phyloP scores from a whole-genome alignment of 2,113 vertebrate genomes.

The Microtus pennsylvanicus region DNA sequence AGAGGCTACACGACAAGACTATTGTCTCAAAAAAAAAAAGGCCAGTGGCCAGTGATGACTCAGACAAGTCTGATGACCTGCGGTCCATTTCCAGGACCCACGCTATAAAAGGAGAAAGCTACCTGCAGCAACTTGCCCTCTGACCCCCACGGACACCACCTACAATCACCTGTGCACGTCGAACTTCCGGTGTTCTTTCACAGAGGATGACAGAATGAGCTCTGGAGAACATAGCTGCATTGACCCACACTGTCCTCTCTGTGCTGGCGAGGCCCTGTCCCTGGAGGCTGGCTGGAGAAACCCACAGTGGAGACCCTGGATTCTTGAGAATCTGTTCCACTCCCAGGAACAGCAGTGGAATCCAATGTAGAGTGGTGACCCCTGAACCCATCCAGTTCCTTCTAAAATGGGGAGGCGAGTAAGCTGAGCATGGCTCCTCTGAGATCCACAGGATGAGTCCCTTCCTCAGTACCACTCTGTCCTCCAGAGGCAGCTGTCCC shows the following conservation, averaged over 20 bases:
- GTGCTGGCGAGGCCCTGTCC: not conserved
- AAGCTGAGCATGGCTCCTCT: not conserved
- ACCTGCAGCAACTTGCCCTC: not conserved
- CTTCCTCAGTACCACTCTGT: not conserved
- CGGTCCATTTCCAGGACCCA: not conserved
- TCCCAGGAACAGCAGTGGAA: not conserved
- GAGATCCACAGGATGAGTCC: not conserved
- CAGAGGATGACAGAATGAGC: not conserved
- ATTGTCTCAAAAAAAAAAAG: not conserved
- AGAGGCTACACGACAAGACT: not conserved
- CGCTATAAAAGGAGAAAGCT: not conserved
- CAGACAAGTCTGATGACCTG: not conserved
- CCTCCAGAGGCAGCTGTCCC: not conserved
- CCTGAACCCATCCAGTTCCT: not conserved
- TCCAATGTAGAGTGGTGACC: not conserved
- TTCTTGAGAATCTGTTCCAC: not conserved
- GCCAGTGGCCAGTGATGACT: not conserved
- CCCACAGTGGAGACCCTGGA: constrained; percentile 1
- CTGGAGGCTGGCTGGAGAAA: constrained; percentile 8
- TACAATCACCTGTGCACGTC: not conserved
- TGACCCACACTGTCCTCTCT: not conserved
- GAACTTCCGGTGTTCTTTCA: not conserved
- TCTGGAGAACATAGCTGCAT: not conserved
- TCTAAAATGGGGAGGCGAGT: not conserved
- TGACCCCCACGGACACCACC: not conserved